phyloP scores from a whole-genome alignment of 1,140 invertebrate genomes.

The Drosophila ironensis region DNA sequence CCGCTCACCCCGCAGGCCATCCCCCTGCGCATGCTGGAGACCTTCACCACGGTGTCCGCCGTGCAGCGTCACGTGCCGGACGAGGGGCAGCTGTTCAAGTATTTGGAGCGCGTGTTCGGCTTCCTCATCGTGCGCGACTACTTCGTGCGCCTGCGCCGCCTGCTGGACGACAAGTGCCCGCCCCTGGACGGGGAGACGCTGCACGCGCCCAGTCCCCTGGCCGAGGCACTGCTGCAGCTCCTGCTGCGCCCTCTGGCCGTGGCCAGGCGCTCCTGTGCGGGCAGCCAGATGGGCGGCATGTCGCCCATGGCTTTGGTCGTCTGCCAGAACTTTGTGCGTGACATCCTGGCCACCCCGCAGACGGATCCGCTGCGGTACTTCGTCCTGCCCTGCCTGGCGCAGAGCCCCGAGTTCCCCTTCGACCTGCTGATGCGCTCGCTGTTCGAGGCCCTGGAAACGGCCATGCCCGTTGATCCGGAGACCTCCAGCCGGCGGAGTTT shows the following conservation, averaged over 20 bases:
- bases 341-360: conserved; percentile 83
- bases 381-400: conserved; percentile 83
- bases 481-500: conserved; percentile 10
- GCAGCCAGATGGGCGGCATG: conserved; percentile 13
- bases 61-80: conserved; percentile 83
- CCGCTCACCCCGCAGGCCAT: conserved; percentile 85
- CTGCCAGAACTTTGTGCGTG: conserved; percentile 81
- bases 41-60: conserved; percentile 86
- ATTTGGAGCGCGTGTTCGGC: conserved; percentile 81
- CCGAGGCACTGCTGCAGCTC: conserved; percentile 89
- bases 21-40: conserved; percentile 89
- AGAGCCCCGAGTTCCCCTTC: conserved; percentile 83
- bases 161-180: conserved; percentile 89
- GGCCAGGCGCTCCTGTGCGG: conserved; percentile 19
- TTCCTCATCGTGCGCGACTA: conserved; percentile 84
- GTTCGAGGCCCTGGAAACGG: conserved; percentile 23
- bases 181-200: conserved; percentile 87
- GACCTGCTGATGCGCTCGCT: conserved; percentile 78
- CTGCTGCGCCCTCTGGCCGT: conserved; percentile 87
- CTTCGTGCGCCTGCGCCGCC: conserved; percentile 87
- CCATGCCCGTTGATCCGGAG: not conserved
- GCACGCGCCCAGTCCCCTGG: conserved; percentile 88
- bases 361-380: conserved; percentile 84
- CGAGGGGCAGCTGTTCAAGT: conserved; percentile 79
- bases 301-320: conserved; percentile 39